These are phyloP conservation scores for Myioborus miniatus DNA, from an alignment of 2,797 vertebrate species.

Conservation along the genomic window DNA sequence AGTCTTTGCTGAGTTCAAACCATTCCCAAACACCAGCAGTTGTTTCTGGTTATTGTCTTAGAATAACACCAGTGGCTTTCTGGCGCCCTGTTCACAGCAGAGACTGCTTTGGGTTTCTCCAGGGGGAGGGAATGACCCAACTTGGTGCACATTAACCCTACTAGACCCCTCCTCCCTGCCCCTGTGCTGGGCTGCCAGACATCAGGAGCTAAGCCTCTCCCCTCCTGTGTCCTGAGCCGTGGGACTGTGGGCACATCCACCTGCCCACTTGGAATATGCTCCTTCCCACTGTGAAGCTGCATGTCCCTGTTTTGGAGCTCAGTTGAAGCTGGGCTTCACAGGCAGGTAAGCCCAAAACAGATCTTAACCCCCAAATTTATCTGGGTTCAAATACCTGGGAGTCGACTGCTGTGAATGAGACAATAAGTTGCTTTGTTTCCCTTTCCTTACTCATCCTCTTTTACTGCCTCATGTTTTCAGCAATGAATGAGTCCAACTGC, in stretches of 20 bases:
- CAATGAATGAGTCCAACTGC: constrained; percentile 25
- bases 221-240: neutral
- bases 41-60: neutral
- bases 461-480: neutral
- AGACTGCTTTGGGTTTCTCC: neutral
- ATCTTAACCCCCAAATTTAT: neutral
- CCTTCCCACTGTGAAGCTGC: neutral
- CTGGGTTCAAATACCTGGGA: neutral
- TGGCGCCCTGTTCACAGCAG: neutral
- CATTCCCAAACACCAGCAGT: neutral
- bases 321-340: neutral
- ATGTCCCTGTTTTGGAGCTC: neutral
- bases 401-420: neutral
- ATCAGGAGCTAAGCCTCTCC: neutral
- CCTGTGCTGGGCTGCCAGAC: neutral
- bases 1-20: neutral
- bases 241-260: neutral
- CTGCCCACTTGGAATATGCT: neutral
- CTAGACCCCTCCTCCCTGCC: neutral
- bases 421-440: constrained; percentile 27
- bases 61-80: neutral
- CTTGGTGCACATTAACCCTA: neutral
- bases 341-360: neutral
- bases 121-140: neutral
- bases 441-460: neutral